Base-by-base conservation (phyloP, 2,113 vertebrate species). In the Centropus unirufus region DNA sequence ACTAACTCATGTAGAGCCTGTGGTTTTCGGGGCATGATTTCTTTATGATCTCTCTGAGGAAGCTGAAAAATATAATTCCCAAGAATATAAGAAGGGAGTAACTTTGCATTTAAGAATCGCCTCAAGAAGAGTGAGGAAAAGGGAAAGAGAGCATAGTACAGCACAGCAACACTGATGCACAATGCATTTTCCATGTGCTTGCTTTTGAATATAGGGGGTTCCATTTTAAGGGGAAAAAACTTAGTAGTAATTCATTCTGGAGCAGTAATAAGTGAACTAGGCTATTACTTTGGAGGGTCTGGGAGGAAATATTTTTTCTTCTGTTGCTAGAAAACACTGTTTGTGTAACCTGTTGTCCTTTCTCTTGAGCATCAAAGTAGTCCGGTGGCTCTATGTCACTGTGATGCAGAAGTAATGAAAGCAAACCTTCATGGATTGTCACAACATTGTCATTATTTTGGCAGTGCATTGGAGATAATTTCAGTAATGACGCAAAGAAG, bases 341-440 rank as follows among this genome's bases (percentile, higher is more conserved):
- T 98, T 96, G 61, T 93, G 39, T 93, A 94, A 89, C 90, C 81
- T 92, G 73, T 95, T 82, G 88, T 96, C 90, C 84, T 83, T 95
- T 61, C 34, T 85, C 66, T 95, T 92, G 70, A 66, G 82, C 63
- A 70, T 87, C 83, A 78, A 90, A 90, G 91, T 80, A 87, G 49
- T 76, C 85, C n/a, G 18, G 55, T 83, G 83, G 68, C 81, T 96
- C 81, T 85, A 54, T 96, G 88, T 93, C 78, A 63, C 47, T 8
- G 22, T 76, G 83, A 80, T 86, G 80, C 62, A 83, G 78, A 93
- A 51, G 73, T 97, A 94, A 96, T 95, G 95, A 94, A 97, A 81
- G 84, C 67, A 89, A 89, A 59, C 69, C 95, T 94, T 89, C 87
- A 86, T 23, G 57, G 70, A 32, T 64, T 80, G 82, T 70, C 92